Base-by-base conservation (phyloP, 1,140 invertebrate species). In the Thalassaphorura encarpata region DNA sequence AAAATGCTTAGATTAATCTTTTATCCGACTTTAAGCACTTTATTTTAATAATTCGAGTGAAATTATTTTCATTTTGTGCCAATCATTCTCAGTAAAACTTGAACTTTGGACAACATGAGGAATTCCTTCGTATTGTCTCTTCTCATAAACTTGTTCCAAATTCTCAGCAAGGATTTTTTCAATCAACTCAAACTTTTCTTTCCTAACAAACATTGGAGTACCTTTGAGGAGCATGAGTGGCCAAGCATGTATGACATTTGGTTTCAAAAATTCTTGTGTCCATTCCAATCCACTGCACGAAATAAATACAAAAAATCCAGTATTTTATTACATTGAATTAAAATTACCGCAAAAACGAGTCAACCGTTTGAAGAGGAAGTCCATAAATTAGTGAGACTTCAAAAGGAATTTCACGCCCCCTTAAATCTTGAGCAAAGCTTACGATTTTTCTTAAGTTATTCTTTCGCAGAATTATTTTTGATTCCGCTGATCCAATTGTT, bases 71-170 rank as follows among this genome's bases (percentile, higher is more conserved):
- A 54, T 54, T 46, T 45, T n/a, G 18, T 43, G 3, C 52, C 52
- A 54, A n/a, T 45, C 41, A 28, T 11, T 40, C 23, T 54, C 52
- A 3, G 23, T 15, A 29, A 54, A 54, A 18, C 5, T 45, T 15
- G 52, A 46, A n/a, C 52, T 54, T 33, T 45, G n/a, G 16, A 54
- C 52, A 5, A 54, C 42, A 45, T 54, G 52, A 13, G 52, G 51
- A 41, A 52, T 45, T 46, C 42, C 41, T 27, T 13, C 27, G 39
- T 41, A 54, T 16, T 27, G 19, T 19, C 52, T 5, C 2, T 11
- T 29, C 26, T 43, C 40, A 19, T 54, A 39, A 21, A 54, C 19
- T 27, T 54, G 24, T 29, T 54, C 52, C 42, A 54, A 29, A 45
- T 54, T 27, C 31, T 54, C 52, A 31, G 43, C 42, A 26, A 54